These are phyloP conservation scores for Hetaerina titia DNA, from an alignment of 2,888 invertebrate genomes.

Conservation along the genomic window DNA sequence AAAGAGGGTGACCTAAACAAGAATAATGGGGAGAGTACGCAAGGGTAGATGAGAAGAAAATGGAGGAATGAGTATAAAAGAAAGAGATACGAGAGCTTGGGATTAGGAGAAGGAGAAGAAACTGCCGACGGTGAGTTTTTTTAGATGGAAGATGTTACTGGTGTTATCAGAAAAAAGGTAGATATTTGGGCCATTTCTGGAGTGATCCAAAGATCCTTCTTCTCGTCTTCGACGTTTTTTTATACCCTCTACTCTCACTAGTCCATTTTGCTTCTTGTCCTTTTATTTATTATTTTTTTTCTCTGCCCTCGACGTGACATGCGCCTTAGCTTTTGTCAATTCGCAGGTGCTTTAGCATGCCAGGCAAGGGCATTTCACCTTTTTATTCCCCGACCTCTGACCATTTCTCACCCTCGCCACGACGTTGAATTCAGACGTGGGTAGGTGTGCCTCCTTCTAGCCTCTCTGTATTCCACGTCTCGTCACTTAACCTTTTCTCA, in stretches of 20 bases:
- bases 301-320: neutral
- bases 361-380: neutral
- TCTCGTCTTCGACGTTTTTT: neutral
- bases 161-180: neutral
- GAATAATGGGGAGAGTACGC: neutral
- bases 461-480: neutral
- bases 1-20: neutral
- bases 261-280: neutral
- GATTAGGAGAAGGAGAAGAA: neutral
- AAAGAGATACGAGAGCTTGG: neutral
- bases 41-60: neutral
- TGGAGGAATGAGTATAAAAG: neutral
- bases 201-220: neutral
- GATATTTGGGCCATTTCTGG: neutral
- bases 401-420: neutral
- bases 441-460: neutral
- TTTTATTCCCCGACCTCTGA: neutral
- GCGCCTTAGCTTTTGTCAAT: neutral
- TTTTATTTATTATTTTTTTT: neutral
- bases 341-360: neutral
- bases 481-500: neutral
- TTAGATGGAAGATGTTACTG: neutral
- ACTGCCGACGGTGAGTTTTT: neutral
- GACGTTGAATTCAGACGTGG: neutral
- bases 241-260: neutral